phyloP scores from a whole-genome alignment of 2,113 vertebrate species.

The Pimephales promelas region DNA sequence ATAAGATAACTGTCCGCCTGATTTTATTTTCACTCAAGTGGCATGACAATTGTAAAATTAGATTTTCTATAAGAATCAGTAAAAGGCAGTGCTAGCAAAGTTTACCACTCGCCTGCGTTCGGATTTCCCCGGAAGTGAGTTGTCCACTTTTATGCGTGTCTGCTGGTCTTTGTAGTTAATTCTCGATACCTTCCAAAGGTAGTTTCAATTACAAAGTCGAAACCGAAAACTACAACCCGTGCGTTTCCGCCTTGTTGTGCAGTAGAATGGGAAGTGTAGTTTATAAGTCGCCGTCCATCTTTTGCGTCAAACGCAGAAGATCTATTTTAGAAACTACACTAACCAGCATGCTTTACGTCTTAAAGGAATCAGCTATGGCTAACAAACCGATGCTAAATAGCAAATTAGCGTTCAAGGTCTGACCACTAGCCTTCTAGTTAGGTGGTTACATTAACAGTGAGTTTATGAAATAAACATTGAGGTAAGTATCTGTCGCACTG shows the following conservation, averaged over 20 bases:
- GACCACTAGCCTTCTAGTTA: slow-evolving; percentile 28
- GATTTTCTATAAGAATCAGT: not conserved
- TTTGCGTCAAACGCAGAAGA: not conserved
- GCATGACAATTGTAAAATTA: not conserved
- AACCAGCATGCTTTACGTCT: not conserved
- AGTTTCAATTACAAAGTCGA: not conserved
- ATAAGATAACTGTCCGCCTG: too few relatives aligned
- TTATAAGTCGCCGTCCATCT: too few relatives aligned
- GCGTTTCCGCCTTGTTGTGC: not conserved
- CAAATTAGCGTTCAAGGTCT: slow-evolving; percentile 3
- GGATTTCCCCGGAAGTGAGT: slow-evolving; percentile 78
- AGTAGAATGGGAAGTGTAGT: slow-evolving; percentile 61
- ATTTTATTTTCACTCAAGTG: not conserved
- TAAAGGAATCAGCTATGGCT: not conserved
- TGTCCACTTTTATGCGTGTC: slow-evolving; percentile 64
- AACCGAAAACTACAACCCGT: slow-evolving; percentile 62
- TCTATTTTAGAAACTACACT: slow-evolving; percentile 12
- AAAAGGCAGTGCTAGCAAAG: slow-evolving; percentile 46
- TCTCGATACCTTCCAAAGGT: rapidly evolving
- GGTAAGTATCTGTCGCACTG: not conserved
- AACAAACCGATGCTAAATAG: slow-evolving; percentile 21
- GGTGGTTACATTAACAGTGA: not conserved
- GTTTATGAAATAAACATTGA: not conserved
- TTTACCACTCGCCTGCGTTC: slow-evolving; percentile 2
- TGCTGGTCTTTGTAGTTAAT: slow-evolving; percentile 73